Conservation (phyloP, 2,797 vertebrate species). For the Atherinosoma microstoma region DNA sequence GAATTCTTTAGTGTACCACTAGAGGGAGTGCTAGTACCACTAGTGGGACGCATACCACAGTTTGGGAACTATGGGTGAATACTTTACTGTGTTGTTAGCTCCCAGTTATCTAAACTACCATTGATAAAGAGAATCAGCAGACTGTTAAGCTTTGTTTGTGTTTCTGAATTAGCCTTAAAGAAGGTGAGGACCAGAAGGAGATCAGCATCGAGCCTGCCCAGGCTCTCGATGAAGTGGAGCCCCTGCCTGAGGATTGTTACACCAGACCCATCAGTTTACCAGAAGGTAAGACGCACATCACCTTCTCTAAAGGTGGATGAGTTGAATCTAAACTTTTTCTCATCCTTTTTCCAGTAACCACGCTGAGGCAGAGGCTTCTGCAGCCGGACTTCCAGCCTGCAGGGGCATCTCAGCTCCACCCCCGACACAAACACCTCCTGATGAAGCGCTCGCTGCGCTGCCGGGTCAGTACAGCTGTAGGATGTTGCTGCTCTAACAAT, state of each 20-base stretch:
- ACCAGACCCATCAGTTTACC: slow-evolving; percentile 93
- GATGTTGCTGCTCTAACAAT: not conserved
- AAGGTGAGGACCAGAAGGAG: slow-evolving; percentile 98
- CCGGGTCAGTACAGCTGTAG: slow-evolving; percentile 82
- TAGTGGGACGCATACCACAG: too few species aligned
- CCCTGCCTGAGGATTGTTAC: slow-evolving; percentile 96
- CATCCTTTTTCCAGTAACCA: slow-evolving; percentile 87
- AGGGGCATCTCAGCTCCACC: slow-evolving; percentile 95
- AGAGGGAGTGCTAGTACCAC: too few species aligned
- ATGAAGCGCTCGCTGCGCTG: slow-evolving; percentile 98
- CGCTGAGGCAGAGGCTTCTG: slow-evolving; percentile 93
- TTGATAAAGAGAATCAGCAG: not conserved
- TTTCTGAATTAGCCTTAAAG: slow-evolving; percentile 88
- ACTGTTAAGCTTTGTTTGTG: slow-evolving; percentile 32
- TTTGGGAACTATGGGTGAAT: not conserved
- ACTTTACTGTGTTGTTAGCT: not conserved
- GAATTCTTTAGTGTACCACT: too few species aligned
- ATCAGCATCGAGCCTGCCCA: slow-evolving; percentile 94
- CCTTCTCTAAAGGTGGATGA: not conserved
- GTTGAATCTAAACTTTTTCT: not conserved
- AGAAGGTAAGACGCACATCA: slow-evolving; percentile 84
- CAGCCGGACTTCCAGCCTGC: slow-evolving; percentile 97
- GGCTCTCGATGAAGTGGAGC: slow-evolving; percentile 95
- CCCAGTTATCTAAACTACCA: not conserved
- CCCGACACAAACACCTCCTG: slow-evolving; percentile 96